A percentile compares a stretch with the other conserved stretches of the same genome.
Evolutionary conservation across 1,140 invertebrate genomes (phyloP).

Genomic region (Epicauta chinensis): DNA sequence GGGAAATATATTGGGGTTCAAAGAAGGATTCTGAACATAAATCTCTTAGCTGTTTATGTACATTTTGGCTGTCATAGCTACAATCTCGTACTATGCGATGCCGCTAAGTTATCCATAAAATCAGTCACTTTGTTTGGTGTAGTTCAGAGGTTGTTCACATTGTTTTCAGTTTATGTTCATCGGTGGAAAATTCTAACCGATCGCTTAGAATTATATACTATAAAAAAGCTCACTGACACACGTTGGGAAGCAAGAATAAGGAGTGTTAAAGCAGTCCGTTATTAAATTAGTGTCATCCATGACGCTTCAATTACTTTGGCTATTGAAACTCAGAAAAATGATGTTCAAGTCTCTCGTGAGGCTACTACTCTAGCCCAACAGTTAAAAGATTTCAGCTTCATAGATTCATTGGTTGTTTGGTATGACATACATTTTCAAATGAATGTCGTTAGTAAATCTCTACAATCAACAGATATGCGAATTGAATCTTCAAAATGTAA

Average conservation of each 20-base stretch:
- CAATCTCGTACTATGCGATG: slow-evolving; percentile 15
- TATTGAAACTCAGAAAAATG: slow-evolving; percentile 4
- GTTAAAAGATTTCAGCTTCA: slow-evolving; percentile 5
- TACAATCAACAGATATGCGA: not conserved
- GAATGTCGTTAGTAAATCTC: not conserved
- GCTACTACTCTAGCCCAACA: slow-evolving; percentile 1
- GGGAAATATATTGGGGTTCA: slow-evolving; percentile 27
- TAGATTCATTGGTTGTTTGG: slow-evolving; percentile 9
- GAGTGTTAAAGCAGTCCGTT: not conserved
- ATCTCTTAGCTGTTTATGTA: slow-evolving; percentile 26
- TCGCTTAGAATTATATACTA: not conserved
- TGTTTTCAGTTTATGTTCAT: slow-evolving; percentile 20
- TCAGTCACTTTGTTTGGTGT: slow-evolving; percentile 21
- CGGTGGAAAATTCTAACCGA: slow-evolving; percentile 22
- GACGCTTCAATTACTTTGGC: slow-evolving; percentile 11
- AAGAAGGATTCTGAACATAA: slow-evolving; percentile 26
- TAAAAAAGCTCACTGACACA: not conserved
- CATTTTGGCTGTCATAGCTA: slow-evolving; percentile 28
- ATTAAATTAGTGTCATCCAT: slow-evolving; percentile 1
- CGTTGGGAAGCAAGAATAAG: not conserved
- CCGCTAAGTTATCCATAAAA: slow-evolving; percentile 17
- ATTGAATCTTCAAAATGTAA: too few relatives aligned
- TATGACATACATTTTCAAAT: slow-evolving; percentile 4
- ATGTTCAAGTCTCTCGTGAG: slow-evolving; percentile 7
- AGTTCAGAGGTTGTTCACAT: slow-evolving; percentile 18